Conservation (phyloP, 1,140 invertebrate genomes). For the Pemphigus obesinymphae region DNA sequence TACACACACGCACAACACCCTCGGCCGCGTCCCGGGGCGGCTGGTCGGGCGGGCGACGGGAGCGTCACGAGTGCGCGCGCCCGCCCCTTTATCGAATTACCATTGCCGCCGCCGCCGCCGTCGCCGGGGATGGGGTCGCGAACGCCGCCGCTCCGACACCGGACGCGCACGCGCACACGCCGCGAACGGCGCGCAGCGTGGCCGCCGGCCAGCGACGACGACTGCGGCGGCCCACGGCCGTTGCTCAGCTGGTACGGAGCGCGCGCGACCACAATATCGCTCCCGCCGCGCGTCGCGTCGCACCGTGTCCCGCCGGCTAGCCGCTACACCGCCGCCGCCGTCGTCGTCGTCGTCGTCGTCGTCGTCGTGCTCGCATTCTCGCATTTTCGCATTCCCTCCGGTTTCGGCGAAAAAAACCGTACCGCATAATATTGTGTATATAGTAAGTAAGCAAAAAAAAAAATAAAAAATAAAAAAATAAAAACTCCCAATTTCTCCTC, state of each 20-base stretch:
- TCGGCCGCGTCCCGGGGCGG: too few relatives aligned
- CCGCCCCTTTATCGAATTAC: constrained; percentile 32
- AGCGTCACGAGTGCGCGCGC: neutral
- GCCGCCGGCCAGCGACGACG: neutral
- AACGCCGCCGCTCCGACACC: neutral
- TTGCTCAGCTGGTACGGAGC: neutral
- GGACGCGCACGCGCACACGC: neutral
- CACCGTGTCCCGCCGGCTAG: too few relatives aligned
- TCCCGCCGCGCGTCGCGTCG: neutral
- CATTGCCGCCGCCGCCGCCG: constrained; percentile 8
- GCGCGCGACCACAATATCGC: neutral
- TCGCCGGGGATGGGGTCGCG: neutral
- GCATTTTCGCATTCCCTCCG: neutral
- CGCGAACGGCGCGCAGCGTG: neutral
- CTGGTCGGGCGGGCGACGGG: neutral
- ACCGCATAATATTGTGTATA: too few relatives aligned
- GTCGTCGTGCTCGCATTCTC: neutral
- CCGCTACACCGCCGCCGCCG: neutral
- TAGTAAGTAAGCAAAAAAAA: too few relatives aligned
- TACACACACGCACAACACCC: neutral
- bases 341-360: neutral
- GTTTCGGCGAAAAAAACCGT: too few relatives aligned
- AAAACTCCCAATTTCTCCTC: too few relatives aligned
- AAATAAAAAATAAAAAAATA: too few relatives aligned
- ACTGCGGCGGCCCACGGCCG: neutral